Percentiles rank a stretch among this genome's conserved stretches.
Conservation (phyloP, 2,888 invertebrate genomes). For the Agonopterix heracliana region DNA sequence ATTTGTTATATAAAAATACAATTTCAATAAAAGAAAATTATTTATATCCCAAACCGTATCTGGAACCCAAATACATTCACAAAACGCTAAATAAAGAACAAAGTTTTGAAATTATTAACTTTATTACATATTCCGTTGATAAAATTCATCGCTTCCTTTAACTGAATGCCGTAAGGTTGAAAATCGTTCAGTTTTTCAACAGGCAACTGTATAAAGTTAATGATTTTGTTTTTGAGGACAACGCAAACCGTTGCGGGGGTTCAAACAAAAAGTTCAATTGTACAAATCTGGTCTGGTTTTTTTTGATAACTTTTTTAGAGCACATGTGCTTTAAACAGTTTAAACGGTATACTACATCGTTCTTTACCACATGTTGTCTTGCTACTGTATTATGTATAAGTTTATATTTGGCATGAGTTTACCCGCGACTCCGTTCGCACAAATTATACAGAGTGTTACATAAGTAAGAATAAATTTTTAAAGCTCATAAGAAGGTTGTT, state of each 20-base stretch:
- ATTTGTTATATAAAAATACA: neutral
- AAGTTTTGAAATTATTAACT: neutral
- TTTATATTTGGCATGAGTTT: neutral
- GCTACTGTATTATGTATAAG: neutral
- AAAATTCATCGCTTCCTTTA: no score
- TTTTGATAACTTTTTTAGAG: slow-evolving; percentile 22
- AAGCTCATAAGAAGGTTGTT: no score
- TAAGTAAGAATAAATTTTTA: no score
- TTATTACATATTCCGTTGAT: no score
- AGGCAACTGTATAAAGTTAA: slow-evolving; percentile 1
- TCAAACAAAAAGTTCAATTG: slow-evolving; percentile 33
- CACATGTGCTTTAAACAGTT: slow-evolving; percentile 22
- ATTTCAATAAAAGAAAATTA: neutral
- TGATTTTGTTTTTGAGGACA: slow-evolving; percentile 31
- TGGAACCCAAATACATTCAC: no score
- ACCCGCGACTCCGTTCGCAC: neutral
- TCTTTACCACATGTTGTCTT: slow-evolving; percentile 10
- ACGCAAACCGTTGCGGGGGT: slow-evolving; percentile 35
- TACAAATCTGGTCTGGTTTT: slow-evolving; percentile 36
- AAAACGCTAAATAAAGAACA: slow-evolving; percentile 5
- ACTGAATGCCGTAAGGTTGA: no score
- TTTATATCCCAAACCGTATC: no score
- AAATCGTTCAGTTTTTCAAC: no score
- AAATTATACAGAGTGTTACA: no score
- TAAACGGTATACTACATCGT: neutral